Evolutionary conservation across 2,888 invertebrate species (phyloP).

Genomic region (Drosophila mayaguana): DNA sequence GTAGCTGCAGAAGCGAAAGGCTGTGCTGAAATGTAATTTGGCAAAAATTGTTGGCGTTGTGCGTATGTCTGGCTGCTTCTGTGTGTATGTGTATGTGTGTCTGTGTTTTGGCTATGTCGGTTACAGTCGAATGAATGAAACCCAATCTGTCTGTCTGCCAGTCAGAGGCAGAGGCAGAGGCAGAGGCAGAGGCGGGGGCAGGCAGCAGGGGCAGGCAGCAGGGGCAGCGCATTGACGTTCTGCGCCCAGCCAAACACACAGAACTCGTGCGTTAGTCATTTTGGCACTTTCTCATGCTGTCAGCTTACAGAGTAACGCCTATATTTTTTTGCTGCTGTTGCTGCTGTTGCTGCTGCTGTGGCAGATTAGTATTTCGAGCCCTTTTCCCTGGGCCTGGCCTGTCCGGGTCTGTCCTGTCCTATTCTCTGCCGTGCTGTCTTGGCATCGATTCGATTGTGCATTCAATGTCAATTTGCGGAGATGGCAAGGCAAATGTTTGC

Average conservation of each 20-base stretch:
- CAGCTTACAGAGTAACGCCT: constrained; percentile 69
- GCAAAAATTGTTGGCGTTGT: constrained; percentile 70
- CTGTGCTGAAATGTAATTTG: constrained; percentile 80
- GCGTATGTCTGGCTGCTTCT: constrained; percentile 58
- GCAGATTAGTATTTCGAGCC: constrained; percentile 67
- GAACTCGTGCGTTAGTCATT: constrained; percentile 72
- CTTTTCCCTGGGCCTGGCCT: background rate
- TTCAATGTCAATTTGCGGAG: constrained; percentile 70
- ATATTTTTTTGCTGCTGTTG: constrained; percentile 19
- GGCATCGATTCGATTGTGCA: constrained; percentile 67
- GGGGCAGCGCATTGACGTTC: constrained; percentile 34
- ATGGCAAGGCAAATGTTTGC: constrained; percentile 50
- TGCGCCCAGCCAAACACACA: constrained; percentile 20
- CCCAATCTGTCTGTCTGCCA: constrained; percentile 79
- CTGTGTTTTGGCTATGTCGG: constrained; percentile 36
- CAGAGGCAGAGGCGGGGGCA: background rate
- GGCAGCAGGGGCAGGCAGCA: too few relatives aligned
- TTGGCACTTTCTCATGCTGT: constrained; percentile 80
- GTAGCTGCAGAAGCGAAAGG: constrained; percentile 61
- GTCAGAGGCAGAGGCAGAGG: constrained; percentile 34
- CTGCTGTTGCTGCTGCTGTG: constrained; percentile 27
- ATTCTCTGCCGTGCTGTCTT: constrained; percentile 13
- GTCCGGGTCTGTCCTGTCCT: background rate
- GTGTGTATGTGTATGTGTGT: background rate
- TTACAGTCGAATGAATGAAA: constrained; percentile 76